A percentile compares a stretch with the other conserved stretches of the same genome.
These are phyloP conservation scores for Cryptocephalus moraei DNA, from an alignment of 2,888 invertebrate genomes.

Conservation along the genomic window DNA sequence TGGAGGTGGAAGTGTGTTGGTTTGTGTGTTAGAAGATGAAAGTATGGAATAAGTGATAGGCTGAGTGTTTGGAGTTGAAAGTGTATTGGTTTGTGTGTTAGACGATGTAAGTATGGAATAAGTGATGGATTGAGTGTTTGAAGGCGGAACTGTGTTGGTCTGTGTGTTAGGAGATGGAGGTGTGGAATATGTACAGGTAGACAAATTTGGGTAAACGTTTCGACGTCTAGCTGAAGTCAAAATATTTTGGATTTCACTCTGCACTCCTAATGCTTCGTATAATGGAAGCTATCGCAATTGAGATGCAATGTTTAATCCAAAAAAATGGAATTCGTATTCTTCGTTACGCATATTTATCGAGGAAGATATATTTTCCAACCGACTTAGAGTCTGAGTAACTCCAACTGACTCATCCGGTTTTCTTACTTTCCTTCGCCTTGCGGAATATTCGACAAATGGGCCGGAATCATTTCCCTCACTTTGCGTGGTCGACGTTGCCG, in stretches of 20 bases:
- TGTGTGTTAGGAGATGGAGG: background rate
- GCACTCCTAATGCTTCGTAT: constrained; percentile 1
- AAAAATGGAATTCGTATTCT: background rate
- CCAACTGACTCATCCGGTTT: background rate
- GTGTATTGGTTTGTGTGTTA: background rate
- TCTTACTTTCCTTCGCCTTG: background rate
- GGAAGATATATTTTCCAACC: constrained; percentile 2
- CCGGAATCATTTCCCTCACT: background rate
- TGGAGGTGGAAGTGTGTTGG: background rate
- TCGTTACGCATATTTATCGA: background rate
- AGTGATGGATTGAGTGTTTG: background rate
- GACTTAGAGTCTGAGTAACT: constrained; percentile 1
- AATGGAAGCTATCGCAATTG: constrained; percentile 3
- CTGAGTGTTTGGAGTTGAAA: too few relatives aligned
- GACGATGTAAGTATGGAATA: constrained; percentile 1
- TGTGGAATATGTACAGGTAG: too few relatives aligned
- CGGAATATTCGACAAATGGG: background rate
- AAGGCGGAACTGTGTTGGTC: too few relatives aligned
- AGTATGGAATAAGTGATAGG: too few relatives aligned
- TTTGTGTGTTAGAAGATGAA: constrained; percentile 1
- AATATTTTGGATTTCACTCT: constrained; percentile 1
- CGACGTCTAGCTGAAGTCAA: background rate
- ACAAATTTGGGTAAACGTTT: background rate
- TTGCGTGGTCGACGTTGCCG: background rate
- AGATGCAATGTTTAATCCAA: background rate